Conservation (phyloP, 2,797 vertebrate genomes). For the Poeciliopsis gracilis region DNA sequence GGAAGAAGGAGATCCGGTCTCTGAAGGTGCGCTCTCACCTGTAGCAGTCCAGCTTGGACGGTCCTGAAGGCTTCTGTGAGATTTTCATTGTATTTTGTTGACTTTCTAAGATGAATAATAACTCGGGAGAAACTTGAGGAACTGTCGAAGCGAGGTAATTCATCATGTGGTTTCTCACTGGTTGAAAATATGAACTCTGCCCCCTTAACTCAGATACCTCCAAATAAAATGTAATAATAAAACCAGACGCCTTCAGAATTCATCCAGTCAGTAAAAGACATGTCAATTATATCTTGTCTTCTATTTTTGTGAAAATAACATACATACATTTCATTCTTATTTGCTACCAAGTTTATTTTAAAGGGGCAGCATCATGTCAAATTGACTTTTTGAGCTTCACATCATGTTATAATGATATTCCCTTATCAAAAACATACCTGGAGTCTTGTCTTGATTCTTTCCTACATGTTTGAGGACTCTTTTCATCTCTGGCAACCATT, state of each 20-base stretch:
- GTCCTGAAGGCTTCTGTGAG: neutral
- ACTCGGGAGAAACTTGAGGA: neutral
- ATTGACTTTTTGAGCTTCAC: no score
- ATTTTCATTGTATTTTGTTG: neutral
- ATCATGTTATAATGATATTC: no score
- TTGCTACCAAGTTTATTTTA: neutral
- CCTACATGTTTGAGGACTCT: no score
- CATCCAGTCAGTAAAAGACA: neutral
- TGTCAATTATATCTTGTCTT: neutral
- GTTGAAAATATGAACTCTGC: neutral
- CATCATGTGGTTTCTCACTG: neutral
- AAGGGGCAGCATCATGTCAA: no score
- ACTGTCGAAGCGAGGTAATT: neutral
- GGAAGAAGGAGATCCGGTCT: slow-evolving; percentile 86
- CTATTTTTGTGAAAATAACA: neutral
- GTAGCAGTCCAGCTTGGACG: neutral
- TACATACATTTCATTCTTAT: neutral
- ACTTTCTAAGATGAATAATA: neutral
- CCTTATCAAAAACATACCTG: no score
- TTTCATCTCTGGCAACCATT: no score
- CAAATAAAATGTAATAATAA: neutral
- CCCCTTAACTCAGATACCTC: neutral
- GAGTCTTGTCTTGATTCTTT: no score
- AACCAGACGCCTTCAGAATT: neutral
- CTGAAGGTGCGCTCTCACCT: slow-evolving; percentile 79